Percentiles rank a stretch among this genome's conserved stretches.
These are phyloP conservation scores for Machaerirhynchus nigripectus DNA, from an alignment of 2,113 vertebrate species.

Conservation along the genomic window DNA sequence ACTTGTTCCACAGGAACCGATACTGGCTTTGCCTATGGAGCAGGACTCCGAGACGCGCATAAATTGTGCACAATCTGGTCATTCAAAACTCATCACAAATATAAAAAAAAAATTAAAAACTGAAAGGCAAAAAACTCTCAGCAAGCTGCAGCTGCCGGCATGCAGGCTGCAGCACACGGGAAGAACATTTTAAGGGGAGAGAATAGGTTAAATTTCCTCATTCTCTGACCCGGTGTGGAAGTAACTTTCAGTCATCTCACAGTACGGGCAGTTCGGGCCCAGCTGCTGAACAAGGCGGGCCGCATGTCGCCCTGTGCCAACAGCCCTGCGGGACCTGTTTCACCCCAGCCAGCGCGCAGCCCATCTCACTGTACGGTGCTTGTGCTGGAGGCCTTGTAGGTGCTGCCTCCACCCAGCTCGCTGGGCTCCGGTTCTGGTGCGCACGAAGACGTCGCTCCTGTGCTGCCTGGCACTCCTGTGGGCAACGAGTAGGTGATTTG, in stretches of 20 bases:
- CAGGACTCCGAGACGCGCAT: rapidly evolving
- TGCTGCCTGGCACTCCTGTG: neutral
- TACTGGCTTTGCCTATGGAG: neutral
- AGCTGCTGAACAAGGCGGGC: neutral
- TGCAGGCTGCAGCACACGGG: neutral
- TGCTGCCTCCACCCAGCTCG: neutral
- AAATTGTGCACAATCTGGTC: rapidly evolving
- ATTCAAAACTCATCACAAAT: neutral
- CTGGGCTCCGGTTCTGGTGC: rapidly evolving
- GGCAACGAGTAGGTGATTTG: neutral
- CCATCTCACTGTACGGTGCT: rapidly evolving
- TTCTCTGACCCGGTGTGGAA: rapidly evolving
- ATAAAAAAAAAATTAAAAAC: neutral
- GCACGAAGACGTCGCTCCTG: rapidly evolving
- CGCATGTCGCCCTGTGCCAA: neutral
- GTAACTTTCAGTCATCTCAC: neutral
- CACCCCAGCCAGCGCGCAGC: neutral
- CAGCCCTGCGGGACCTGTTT: rapidly evolving
- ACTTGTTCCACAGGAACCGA: neutral
- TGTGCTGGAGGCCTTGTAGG: neutral
- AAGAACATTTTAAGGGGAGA: neutral
- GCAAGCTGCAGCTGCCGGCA: neutral
- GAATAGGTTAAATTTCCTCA: neutral
- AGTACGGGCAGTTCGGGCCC: neutral
- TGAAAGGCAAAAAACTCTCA: neutral